These are phyloP conservation scores for Sminthurides bifidus DNA, from an alignment of 1,140 invertebrate species.

Conservation along the genomic window DNA sequence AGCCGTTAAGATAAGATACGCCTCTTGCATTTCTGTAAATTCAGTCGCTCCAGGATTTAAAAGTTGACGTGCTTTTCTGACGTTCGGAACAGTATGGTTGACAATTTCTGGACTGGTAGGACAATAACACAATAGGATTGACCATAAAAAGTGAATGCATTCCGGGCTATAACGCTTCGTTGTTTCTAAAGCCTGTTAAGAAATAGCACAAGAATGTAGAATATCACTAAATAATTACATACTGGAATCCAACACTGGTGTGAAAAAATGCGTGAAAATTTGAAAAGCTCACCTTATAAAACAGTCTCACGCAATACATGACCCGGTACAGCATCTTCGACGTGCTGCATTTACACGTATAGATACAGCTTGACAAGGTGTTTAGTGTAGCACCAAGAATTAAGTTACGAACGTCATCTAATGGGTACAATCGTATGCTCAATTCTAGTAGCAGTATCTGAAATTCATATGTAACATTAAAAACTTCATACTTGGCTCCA, in stretches of 20 bases:
- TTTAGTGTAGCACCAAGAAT: no score
- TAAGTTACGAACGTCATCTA: no score
- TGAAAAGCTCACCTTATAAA: constrained; percentile 3
- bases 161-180: constrained; percentile 5
- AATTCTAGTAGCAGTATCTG: not conserved
- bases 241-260: no score
- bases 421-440: not conserved
- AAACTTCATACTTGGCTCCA: not conserved
- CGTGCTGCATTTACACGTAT: not conserved
- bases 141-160: constrained; percentile 5
- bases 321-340: not conserved
- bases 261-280: not conserved
- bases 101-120: not conserved
- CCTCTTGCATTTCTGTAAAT: not conserved
- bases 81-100: constrained; percentile 1
- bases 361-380: constrained; percentile 3
- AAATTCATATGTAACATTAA: not conserved
- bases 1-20: not conserved
- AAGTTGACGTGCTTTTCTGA: not conserved
- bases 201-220: no score
- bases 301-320: not conserved
- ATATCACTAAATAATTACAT: no score
- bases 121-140: constrained; percentile 5
- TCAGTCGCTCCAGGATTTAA: not conserved
- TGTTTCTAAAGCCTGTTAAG: not conserved